These are phyloP conservation scores for Malacoraja senta DNA, from an alignment of 2,797 vertebrate genomes.

Conservation along the genomic window DNA sequence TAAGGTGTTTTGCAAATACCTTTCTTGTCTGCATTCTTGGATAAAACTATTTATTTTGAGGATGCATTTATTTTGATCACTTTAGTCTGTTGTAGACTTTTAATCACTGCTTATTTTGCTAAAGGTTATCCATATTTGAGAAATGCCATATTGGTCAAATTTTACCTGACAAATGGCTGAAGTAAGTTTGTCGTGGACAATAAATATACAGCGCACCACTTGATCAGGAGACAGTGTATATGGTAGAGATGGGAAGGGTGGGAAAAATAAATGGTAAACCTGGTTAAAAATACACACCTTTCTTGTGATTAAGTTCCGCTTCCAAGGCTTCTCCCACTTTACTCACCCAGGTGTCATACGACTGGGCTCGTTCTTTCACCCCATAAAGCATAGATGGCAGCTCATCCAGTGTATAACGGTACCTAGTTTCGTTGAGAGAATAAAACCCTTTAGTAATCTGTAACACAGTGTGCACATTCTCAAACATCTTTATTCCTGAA, in stretches of 20 bases:
- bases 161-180: neutral
- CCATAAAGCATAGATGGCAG: slow-evolving; percentile 86
- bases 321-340: slow-evolving; percentile 84
- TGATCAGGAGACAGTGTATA: neutral
- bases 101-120: neutral
- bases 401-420: slow-evolving; percentile 87
- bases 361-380: slow-evolving; percentile 89
- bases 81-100: neutral
- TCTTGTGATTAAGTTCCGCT: slow-evolving; percentile 87
- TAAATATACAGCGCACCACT: neutral
- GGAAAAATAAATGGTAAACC: neutral
- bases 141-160: neutral
- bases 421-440: slow-evolving; percentile 56
- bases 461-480: neutral
- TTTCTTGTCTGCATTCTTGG: neutral
- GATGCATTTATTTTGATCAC: neutral
- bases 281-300: slow-evolving; percentile 62
- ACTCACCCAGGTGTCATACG: slow-evolving; percentile 91
- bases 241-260: neutral
- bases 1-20: neutral
- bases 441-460: neutral
- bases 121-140: neutral
- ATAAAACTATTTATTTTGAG: neutral
- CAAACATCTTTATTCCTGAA: neutral
- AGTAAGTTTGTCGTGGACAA: neutral